A percentile compares a stretch with the other conserved stretches of the same genome.
Evolutionary conservation across 2,888 invertebrate genomes (phyloP).

Genomic region (Agrochola litura): DNA sequence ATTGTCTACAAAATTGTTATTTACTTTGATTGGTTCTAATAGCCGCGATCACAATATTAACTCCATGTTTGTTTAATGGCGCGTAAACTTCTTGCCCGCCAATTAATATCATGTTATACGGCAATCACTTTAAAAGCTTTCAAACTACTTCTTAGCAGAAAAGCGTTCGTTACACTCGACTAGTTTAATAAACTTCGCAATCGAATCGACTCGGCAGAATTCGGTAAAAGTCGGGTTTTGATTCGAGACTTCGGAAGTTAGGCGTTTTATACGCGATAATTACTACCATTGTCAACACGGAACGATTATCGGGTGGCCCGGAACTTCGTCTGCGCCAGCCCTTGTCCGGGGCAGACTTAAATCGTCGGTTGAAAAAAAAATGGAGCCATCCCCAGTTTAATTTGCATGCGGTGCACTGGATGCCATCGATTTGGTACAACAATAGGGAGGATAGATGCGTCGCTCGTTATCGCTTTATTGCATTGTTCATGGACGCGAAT

Average conservation of each 20-base stretch:
- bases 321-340: conserved; percentile 66
- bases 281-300: conserved; percentile 77
- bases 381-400: conserved; percentile 73
- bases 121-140: conserved; percentile 58
- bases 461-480: conserved; percentile 61
- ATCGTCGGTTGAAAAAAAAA: conserved; percentile 75
- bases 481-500: conserved; percentile 56
- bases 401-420: conserved; percentile 75
- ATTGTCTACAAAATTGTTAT: conserved; percentile 22
- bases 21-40: conserved; percentile 40
- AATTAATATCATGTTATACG: conserved; percentile 44
- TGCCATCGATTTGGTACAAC: conserved; percentile 75
- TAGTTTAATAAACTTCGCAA: conserved; percentile 56
- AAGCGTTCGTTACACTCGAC: conserved; percentile 33
- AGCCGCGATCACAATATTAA: conserved; percentile 7
- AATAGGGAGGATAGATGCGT: conserved; percentile 69
- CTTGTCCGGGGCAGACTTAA: conserved; percentile 65
- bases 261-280: conserved; percentile 73
- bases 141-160: conserved; percentile 45
- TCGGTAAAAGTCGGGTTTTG: conserved; percentile 42
- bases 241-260: conserved; percentile 62
- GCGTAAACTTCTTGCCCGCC: conserved; percentile 34
- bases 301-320: conserved; percentile 73
- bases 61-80: conserved; percentile 43
- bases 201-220: conserved; percentile 35